Base-by-base conservation (phyloP, 1,140 invertebrate species). In the Dreissena rostriformis region DNA sequence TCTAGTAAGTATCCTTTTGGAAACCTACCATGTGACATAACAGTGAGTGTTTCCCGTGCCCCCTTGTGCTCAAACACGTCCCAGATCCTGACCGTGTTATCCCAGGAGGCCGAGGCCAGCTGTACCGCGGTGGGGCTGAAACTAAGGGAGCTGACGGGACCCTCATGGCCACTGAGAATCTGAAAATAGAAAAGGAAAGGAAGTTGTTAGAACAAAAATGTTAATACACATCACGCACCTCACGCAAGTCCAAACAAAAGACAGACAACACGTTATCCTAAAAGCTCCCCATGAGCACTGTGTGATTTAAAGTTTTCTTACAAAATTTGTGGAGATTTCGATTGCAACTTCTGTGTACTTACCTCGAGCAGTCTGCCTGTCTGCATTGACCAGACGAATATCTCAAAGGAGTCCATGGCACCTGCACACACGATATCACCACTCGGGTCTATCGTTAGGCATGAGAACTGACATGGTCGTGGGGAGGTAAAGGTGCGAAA, bases 361-460 rank as follows among this genome's bases (percentile, higher is more conserved):
- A 97, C 97, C 94, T 99, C 98, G 29, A 99, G 91, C 0, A 99
- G 94, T 85, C 95, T 95, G 6, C 98, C 98, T 19, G 97, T 96
- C 94, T 99, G 97, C 84, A 99, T 94, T 0, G 97, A 98, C 98
- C 98, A 99, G 0, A 99, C 94, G 94, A 96, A 99, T 86, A 99
- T 97, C 86, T 99, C 97, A 94, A 99, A 99, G 53, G 96, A 95
- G 93, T 99, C 98, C 91, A 97, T 96, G 0, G 97, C 97, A 0
- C 98, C 98, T 11, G 98, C 98, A 49, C 97, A 97, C 29, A 99
- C 96, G 87, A 99, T 95, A 91, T 99, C 98, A 49, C 97, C 96
- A 88, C 96, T 97, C 10, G 95, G 94, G 92, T 99, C 98, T 12
- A 99, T 92, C 1, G 98, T 96, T 4, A 99, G 94, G 92, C 97